A percentile compares a stretch with the other conserved stretches of the same genome.
phyloP scores from a whole-genome alignment of 1,140 invertebrate genomes.

The Rhynchophorus ferrugineus region DNA sequence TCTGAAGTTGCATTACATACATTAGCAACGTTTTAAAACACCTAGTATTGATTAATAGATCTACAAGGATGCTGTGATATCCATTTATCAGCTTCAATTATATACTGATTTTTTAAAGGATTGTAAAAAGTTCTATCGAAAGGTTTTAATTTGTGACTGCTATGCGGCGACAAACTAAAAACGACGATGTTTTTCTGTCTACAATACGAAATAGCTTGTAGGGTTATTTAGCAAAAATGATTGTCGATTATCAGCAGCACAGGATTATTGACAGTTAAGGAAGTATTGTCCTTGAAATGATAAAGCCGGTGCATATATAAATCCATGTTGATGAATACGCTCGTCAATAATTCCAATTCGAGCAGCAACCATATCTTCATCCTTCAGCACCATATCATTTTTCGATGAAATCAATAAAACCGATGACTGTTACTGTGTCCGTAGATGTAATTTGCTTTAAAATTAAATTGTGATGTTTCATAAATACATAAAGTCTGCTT shows the following conservation, averaged over 20 bases:
- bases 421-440: slow-evolving; percentile 14
- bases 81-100: slow-evolving; percentile 31
- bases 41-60: slow-evolving; percentile 20
- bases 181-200: slow-evolving; percentile 9
- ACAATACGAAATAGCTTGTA: slow-evolving; percentile 37
- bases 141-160: slow-evolving; percentile 10
- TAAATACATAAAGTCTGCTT: neutral
- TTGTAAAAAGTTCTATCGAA: slow-evolving; percentile 15
- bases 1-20: too few species aligned
- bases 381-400: slow-evolving; percentile 17
- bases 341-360: slow-evolving; percentile 10
- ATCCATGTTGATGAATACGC: slow-evolving; percentile 14
- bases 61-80: slow-evolving; percentile 23
- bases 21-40: too few species aligned
- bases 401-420: slow-evolving; percentile 24
- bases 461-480: slow-evolving; percentile 3
- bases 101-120: slow-evolving; percentile 12
- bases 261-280: neutral
- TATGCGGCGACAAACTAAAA: slow-evolving; percentile 11
- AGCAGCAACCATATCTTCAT: slow-evolving; percentile 14
- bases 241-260: slow-evolving; percentile 29
- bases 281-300: neutral
- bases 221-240: slow-evolving; percentile 33
- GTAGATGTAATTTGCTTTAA: slow-evolving; percentile 17
- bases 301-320: slow-evolving; percentile 10